phyloP scores from a whole-genome alignment of 2,113 vertebrate genomes.

The Hydrochoerus hydrochaeris region DNA sequence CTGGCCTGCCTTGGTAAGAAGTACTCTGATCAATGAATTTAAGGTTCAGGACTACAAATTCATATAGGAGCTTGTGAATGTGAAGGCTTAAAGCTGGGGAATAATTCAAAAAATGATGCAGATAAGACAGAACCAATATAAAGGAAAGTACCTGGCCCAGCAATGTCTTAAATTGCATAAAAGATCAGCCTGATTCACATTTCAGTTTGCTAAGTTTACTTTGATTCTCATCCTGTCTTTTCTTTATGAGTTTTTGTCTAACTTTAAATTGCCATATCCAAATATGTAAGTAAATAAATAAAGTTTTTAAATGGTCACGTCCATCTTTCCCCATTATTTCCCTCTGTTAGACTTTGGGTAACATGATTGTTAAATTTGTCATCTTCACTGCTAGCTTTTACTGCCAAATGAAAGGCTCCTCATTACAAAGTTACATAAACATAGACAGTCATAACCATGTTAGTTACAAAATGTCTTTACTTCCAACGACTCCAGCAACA shows the following conservation, averaged over 20 bases:
- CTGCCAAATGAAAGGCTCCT: background rate
- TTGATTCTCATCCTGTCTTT: background rate
- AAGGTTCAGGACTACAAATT: background rate
- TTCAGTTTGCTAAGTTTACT: background rate
- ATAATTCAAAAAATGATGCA: background rate
- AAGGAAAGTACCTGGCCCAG: background rate
- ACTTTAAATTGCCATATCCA: background rate
- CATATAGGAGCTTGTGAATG: background rate
- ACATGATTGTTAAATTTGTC: background rate
- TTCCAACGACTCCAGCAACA: background rate
- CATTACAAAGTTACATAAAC: background rate
- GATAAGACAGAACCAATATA: background rate
- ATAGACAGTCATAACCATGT: background rate
- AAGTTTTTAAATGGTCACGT: background rate
- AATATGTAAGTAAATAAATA: no score
- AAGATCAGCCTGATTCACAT: background rate
- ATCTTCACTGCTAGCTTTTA: background rate
- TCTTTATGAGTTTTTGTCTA: background rate
- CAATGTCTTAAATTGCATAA: background rate
- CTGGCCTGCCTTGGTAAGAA: background rate
- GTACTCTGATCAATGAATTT: background rate
- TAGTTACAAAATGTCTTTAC: background rate
- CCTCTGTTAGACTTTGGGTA: background rate
- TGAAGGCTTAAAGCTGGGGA: background rate
- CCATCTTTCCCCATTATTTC: background rate